Conservation (phyloP, 2,797 vertebrate genomes). For the Chaenodraco wilsoni region DNA sequence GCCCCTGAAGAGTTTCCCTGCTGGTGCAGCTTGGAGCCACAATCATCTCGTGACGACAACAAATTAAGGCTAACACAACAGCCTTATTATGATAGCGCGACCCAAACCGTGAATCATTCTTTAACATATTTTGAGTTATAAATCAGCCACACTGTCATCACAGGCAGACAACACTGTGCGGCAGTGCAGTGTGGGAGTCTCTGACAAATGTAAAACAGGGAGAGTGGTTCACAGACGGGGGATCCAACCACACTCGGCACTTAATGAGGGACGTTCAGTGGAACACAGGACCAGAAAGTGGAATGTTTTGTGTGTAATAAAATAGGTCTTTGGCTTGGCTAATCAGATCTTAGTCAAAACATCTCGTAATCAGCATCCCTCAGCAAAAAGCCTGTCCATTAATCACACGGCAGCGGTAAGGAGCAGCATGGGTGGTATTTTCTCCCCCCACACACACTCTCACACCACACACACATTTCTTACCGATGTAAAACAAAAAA, state of each 20-base stretch:
- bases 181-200: conserved; percentile 64
- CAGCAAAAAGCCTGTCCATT: conserved; percentile 81
- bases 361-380: conserved; percentile 84
- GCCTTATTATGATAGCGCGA: conserved; percentile 45
- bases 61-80: conserved; percentile 51
- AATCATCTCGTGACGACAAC: conserved; percentile 42
- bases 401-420: conserved; percentile 80
- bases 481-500: conserved; percentile 67
- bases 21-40: conserved; percentile 55
- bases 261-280: conserved; percentile 77
- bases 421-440: conserved; percentile 85
- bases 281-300: conserved; percentile 78
- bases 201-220: conserved; percentile 71
- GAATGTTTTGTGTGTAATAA: conserved; percentile 85
- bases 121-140: conserved; percentile 42
- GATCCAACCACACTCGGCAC: conserved; percentile 76
- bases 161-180: conserved; percentile 39
- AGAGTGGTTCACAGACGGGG: conserved; percentile 66
- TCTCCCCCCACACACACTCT: conserved; percentile 37
- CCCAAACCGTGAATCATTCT: conserved; percentile 47
- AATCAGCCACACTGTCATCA: conserved; percentile 58
- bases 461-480: conserved; percentile 43
- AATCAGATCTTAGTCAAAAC: conserved; percentile 85
- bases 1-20: conserved; percentile 51
- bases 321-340: conserved; percentile 84